Base-by-base conservation (phyloP, 2,113 vertebrate genomes). In the Rhineura floridana region DNA sequence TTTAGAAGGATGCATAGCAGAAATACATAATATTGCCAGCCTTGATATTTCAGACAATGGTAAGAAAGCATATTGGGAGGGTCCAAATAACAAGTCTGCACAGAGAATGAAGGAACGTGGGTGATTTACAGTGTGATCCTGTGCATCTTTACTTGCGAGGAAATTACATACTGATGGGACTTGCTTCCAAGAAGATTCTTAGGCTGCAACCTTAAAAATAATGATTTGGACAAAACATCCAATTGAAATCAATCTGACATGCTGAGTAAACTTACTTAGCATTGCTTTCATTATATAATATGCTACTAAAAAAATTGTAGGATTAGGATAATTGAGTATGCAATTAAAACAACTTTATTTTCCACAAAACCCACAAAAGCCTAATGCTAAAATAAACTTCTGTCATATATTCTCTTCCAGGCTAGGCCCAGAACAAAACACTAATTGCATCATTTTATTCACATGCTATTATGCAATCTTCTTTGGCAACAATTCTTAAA, bases 41-140 rank as follows among this genome's bases (percentile, higher is more conserved):
- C 95, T 99, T 85, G 98, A 99, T 90, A 98, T 99, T 95, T 99
- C 99, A 33, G 99, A 99, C 92, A 99, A 99, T 23, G 98, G 99
- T 99, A 96, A 98, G 98, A 94, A 1, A 42, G 93, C 72, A 15
- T 39, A 13, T 75, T 86, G 62, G 77, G 55, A 84, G 36, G 0
- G 1, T 87, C 44, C 87, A 81, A 36, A 8, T 87, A 0, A 0
- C 50, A 55, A 33, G 2, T 77, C 13, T 42, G 2, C 36, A 39
- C 15, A 80, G 69, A 46, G 36, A 69, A 84, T n/a, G 70, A 70
- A 91, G 48, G 86, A 88, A 87, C 36, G 70, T 0, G 0, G 88
- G 86, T 87, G 46, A 83, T 78, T 79, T 75, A 59, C 39, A 25
- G 25, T 77, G 30, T 42, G 39, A n/a, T 33, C 1, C 11, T 8